These are phyloP conservation scores for Pecten maximus DNA, from an alignment of 2,888 invertebrate species.

Conservation along the genomic window DNA sequence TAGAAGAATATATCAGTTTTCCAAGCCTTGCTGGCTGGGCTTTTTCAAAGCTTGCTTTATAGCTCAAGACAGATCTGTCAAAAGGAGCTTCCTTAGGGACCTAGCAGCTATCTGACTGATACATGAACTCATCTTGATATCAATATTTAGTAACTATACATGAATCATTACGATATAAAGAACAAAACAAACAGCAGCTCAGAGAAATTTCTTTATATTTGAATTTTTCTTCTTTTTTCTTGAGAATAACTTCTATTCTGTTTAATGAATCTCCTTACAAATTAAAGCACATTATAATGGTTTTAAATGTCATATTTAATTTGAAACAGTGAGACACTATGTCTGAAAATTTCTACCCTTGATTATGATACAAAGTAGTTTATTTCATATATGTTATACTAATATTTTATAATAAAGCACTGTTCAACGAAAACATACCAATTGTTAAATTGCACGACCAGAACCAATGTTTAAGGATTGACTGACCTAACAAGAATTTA, in stretches of 20 bases:
- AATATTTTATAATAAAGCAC: too few relatives aligned
- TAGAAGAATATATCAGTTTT: background rate
- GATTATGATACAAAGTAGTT: too few relatives aligned
- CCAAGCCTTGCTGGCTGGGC: background rate
- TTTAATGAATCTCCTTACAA: background rate
- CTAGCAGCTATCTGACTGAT: background rate
- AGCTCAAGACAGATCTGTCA: constrained; percentile 15
- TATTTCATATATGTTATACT: too few relatives aligned
- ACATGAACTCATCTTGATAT: background rate
- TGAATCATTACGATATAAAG: background rate
- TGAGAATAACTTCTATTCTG: background rate
- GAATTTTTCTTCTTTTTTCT: background rate
- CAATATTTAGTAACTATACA: background rate
- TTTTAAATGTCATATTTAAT: too few relatives aligned
- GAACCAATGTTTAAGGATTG: too few relatives aligned
- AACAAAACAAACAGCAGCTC: background rate
- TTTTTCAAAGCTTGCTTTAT: background rate
- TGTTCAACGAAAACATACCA: too few relatives aligned
- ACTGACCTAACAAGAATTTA: too few relatives aligned
- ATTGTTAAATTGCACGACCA: too few relatives aligned
- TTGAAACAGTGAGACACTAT: too few relatives aligned
- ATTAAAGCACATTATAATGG: background rate
- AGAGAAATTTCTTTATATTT: background rate
- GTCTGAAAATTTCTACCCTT: too few relatives aligned
- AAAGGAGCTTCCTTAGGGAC: background rate